Evolutionary conservation across 2,113 vertebrate genomes (phyloP).

Genomic region (Dendrocopos noguchii): DNA sequence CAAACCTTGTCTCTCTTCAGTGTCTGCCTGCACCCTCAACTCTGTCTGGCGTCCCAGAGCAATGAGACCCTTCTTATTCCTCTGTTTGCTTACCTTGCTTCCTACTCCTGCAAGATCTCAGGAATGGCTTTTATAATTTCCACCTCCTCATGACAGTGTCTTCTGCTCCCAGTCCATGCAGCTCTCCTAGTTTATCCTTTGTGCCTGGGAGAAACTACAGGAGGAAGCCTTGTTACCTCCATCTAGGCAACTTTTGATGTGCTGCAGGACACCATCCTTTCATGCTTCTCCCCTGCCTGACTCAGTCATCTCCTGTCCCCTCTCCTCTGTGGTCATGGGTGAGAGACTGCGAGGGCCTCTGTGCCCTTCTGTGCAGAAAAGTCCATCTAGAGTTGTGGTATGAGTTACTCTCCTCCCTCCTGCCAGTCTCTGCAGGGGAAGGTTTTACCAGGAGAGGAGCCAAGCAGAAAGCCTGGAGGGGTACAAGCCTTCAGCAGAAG

Average conservation of each 20-base stretch:
- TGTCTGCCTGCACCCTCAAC: neutral
- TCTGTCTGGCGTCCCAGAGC: neutral
- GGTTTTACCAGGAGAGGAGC: neutral
- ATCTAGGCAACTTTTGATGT: neutral
- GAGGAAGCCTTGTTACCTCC: neutral
- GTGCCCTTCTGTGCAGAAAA: neutral
- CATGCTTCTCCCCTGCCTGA: neutral
- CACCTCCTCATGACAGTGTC: neutral
- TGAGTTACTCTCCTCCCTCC: neutral
- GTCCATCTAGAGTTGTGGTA: neutral
- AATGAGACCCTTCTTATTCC: neutral
- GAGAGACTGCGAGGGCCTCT: neutral
- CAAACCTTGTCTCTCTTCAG: neutral
- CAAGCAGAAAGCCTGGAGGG: neutral
- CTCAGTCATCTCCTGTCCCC: neutral
- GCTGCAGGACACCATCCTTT: neutral
- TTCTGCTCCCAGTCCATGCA: neutral
- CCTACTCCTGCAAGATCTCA: accelerated
- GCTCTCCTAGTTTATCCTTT: neutral
- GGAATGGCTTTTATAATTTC: neutral
- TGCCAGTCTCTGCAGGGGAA: neutral
- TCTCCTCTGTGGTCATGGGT: neutral
- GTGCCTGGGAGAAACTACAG: neutral
- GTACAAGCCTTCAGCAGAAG: neutral
- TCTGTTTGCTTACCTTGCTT: neutral